These are phyloP conservation scores for Prunella himalayana DNA, from an alignment of 2,113 vertebrate species.

Conservation along the genomic window DNA sequence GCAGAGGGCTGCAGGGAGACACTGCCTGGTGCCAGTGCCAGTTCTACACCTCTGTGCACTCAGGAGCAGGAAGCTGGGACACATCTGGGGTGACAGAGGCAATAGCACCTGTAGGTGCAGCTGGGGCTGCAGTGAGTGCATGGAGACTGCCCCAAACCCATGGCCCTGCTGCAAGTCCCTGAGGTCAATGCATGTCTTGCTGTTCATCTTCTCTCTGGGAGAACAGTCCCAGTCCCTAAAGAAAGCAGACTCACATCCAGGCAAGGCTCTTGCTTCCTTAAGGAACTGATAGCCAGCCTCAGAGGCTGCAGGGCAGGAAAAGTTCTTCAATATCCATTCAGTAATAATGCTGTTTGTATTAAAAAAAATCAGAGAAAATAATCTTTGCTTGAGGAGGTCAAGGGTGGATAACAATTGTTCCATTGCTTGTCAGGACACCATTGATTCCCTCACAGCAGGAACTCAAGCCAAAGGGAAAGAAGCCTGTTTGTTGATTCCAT, in stretches of 20 bases:
- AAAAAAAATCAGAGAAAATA: background rate
- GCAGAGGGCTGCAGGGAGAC: background rate
- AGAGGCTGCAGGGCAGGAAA: background rate
- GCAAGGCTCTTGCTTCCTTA: background rate
- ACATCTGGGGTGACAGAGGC: background rate
- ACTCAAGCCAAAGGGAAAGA: background rate
- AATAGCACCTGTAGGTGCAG: background rate
- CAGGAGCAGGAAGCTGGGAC: background rate
- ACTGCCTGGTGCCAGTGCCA: background rate
- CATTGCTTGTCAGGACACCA: background rate
- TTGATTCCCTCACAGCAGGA: background rate
- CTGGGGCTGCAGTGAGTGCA: rapidly evolving
- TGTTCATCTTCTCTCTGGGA: background rate
- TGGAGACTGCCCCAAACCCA: background rate
- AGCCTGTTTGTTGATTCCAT: background rate
- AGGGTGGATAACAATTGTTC: background rate
- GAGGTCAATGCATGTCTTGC: background rate
- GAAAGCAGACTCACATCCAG: background rate
- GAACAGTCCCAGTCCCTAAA: background rate
- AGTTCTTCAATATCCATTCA: background rate
- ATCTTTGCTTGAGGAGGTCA: background rate
- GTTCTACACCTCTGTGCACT: background rate
- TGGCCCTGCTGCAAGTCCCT: background rate
- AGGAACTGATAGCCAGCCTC: rapidly evolving
- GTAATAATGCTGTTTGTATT: background rate